Evolutionary conservation across 2,797 vertebrate species (phyloP).

Genomic region (Toxotes lorentzi): DNA sequence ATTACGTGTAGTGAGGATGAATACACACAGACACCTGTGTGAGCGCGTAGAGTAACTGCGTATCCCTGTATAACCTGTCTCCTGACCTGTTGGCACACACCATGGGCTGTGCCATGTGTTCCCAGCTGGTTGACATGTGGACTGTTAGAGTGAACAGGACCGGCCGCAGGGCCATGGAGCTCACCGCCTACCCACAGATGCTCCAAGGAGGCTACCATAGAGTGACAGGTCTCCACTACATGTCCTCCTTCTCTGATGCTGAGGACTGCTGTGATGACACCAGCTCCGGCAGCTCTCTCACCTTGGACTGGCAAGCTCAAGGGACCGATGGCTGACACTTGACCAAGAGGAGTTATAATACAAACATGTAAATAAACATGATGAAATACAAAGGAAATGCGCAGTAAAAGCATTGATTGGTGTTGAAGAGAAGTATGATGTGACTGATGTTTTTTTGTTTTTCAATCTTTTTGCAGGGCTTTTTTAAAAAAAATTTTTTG

Average conservation of each 20-base stretch:
- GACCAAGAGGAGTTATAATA: background rate
- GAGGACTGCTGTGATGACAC: slow-evolving; percentile 81
- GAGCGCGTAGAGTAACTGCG: slow-evolving; percentile 13
- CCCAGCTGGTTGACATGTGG: slow-evolving; percentile 83
- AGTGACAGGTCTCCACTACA: slow-evolving; percentile 79
- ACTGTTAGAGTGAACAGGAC: slow-evolving; percentile 59
- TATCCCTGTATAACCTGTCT: slow-evolving; percentile 30
- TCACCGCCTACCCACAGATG: slow-evolving; percentile 72
- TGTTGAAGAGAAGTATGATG: background rate
- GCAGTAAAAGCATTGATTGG: slow-evolving; percentile 30
- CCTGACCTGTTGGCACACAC: slow-evolving; percentile 8
- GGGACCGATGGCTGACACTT: slow-evolving; percentile 63
- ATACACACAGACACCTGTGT: background rate
- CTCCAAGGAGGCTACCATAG: slow-evolving; percentile 76
- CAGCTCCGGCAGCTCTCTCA: slow-evolving; percentile 72
- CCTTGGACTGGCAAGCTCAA: slow-evolving; percentile 69
- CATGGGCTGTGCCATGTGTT: slow-evolving; percentile 82
- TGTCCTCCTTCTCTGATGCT: slow-evolving; percentile 80
- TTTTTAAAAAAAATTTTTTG: too few species aligned
- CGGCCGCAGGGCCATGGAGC: slow-evolving; percentile 74
- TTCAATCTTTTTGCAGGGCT: background rate
- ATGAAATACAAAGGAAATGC: background rate
- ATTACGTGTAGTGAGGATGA: slow-evolving; percentile 1
- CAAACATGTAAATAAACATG: slow-evolving; percentile 23
- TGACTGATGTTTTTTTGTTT: slow-evolving; percentile 6